A percentile compares a stretch with the other conserved stretches of the same genome.
phyloP scores from a whole-genome alignment of 2,797 vertebrate genomes.

The Oreochromis mossambicus region DNA sequence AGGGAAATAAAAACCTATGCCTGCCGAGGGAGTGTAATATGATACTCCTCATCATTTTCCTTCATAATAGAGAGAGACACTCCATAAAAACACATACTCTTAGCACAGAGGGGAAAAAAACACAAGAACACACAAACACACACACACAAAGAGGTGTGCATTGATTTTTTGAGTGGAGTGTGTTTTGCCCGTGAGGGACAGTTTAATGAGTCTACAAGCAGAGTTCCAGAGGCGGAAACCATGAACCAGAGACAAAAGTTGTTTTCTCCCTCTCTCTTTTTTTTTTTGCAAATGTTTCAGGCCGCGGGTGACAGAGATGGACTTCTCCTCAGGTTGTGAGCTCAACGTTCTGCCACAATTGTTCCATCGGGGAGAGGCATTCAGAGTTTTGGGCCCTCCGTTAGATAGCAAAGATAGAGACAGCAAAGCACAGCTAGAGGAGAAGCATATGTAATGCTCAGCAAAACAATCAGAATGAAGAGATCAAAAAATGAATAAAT shows the following conservation, averaged over 20 bases:
- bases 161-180: conserved; percentile 73
- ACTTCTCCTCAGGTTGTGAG: conserved; percentile 26
- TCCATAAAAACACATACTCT: conserved; percentile 57
- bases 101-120: neutral
- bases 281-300: conserved; percentile 45
- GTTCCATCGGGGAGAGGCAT: conserved; percentile 9
- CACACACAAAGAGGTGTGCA: conserved; percentile 50
- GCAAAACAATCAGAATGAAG: neutral
- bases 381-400: conserved; percentile 5
- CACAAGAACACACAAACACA: neutral
- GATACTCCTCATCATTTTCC: conserved; percentile 63
- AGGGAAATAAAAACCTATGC: conserved; percentile 66
- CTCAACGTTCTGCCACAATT: conserved; percentile 25
- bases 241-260: conserved; percentile 61
- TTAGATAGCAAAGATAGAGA: conserved; percentile 9
- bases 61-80: conserved; percentile 59
- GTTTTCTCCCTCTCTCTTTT: conserved; percentile 33
- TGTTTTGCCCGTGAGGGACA: conserved; percentile 70
- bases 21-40: conserved; percentile 52
- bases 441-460: neutral
- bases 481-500: neutral
- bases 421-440: neutral
- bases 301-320: conserved; percentile 37
- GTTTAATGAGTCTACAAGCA: conserved; percentile 78
- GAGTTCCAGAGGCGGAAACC: conserved; percentile 55